A percentile compares a stretch with the other conserved stretches of the same genome.
Evolutionary conservation across 1,140 invertebrate species (phyloP).

Genomic region (Rhagoletis zephyria): DNA sequence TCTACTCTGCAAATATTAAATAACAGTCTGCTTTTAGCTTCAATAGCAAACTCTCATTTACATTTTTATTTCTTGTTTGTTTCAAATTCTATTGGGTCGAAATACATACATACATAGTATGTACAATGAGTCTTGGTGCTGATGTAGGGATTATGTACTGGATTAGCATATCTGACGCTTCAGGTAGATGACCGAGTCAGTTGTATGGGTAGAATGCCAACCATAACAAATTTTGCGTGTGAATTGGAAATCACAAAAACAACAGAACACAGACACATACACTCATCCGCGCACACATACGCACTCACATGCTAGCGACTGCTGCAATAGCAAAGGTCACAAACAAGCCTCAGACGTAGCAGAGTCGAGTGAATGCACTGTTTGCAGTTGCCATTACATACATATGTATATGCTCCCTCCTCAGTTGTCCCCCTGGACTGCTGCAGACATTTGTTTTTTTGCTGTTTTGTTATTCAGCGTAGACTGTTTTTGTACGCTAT

Average conservation of each 20-base stretch:
- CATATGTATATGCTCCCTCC: background rate
- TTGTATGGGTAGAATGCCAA: background rate
- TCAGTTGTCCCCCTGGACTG: background rate
- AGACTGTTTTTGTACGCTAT: background rate
- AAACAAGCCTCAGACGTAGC: conserved; percentile 18
- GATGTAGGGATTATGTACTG: background rate
- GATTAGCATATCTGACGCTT: background rate
- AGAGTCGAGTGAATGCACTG: conserved; percentile 18
- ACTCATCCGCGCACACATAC: background rate
- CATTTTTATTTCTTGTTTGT: background rate
- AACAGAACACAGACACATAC: background rate
- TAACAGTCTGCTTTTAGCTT: background rate
- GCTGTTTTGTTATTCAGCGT: background rate
- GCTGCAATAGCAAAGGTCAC: background rate
- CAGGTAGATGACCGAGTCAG: background rate
- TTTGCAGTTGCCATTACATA: conserved; percentile 32
- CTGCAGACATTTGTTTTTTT: background rate
- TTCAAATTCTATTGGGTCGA: background rate
- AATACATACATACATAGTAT: too few relatives aligned
- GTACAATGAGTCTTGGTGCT: background rate
- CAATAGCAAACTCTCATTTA: background rate
- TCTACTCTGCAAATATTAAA: background rate
- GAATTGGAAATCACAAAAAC: conserved; percentile 9
- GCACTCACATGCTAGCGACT: background rate
- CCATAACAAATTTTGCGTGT: background rate